phyloP scores from a whole-genome alignment of 2,113 vertebrate genomes.

The Columbina picui region DNA sequence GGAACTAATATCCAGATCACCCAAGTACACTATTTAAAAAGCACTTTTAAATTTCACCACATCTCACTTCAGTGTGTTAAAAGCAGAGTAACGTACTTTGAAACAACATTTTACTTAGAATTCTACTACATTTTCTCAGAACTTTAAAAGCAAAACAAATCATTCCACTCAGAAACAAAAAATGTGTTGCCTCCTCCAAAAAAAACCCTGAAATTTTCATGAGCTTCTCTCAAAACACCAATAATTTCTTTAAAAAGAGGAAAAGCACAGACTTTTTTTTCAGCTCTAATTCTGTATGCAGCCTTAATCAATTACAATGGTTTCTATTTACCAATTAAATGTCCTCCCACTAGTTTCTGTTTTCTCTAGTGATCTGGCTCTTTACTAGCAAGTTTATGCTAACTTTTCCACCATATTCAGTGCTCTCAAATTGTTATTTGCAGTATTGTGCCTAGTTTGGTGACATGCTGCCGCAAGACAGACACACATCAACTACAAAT shows the following conservation, averaged over 20 bases:
- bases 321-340: background rate
- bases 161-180: background rate
- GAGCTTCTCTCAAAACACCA: background rate
- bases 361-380: background rate
- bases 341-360: background rate
- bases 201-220: background rate
- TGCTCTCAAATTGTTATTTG: background rate
- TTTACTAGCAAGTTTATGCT: background rate
- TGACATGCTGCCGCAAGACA: background rate
- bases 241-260: background rate
- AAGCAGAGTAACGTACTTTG: background rate
- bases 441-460: accelerated
- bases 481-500: background rate
- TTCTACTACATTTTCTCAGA: background rate
- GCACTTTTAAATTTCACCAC: background rate
- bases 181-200: background rate
- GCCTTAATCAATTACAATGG: background rate
- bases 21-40: background rate
- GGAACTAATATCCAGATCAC: background rate
- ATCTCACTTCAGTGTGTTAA: background rate
- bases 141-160: background rate
- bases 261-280: background rate
- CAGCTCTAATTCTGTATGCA: background rate
- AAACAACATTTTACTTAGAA: background rate
- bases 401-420: background rate